Percentiles rank a stretch among this genome's conserved stretches.
phyloP scores from a whole-genome alignment of 2,797 vertebrate genomes.

The Glyptemys insculpta region DNA sequence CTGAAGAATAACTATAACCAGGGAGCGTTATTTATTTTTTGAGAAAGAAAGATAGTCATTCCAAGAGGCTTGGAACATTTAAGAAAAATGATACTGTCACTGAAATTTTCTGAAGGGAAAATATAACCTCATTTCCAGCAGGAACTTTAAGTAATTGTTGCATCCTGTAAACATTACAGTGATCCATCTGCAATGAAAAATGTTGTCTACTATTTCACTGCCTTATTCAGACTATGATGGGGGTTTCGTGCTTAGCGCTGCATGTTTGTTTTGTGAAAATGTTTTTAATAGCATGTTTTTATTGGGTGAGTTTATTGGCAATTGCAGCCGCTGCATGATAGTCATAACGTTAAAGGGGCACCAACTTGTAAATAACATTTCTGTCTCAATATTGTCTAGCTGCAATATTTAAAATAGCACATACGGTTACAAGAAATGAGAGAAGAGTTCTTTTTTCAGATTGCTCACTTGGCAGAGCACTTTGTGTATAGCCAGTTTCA shows the following conservation, averaged over 20 bases:
- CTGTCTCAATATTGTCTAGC: background rate
- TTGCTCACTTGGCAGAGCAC: background rate
- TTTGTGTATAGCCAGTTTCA: background rate
- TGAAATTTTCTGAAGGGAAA: conserved; percentile 17
- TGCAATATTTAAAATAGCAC: rapidly evolving
- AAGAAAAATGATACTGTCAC: conserved; percentile 50
- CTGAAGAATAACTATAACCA: conserved; percentile 49
- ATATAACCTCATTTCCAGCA: conserved; percentile 22
- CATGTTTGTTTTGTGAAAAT: background rate
- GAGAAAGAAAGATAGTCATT: conserved; percentile 30
- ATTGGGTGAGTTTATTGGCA: background rate
- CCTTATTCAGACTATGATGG: background rate
- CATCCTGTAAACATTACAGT: conserved; percentile 14
- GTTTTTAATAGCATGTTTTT: background rate
- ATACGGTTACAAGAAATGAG: background rate
- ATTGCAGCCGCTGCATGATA: background rate
- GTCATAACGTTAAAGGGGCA: background rate
- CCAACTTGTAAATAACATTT: background rate
- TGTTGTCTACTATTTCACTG: background rate
- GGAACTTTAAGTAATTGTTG: conserved; percentile 38
- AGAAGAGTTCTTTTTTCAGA: background rate
- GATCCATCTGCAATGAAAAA: conserved; percentile 30
- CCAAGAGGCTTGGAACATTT: conserved; percentile 27
- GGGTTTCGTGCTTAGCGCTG: background rate
- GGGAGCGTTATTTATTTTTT: conserved; percentile 59